Evolutionary conservation across 64 coral and sea anemone species (phyloP).

Genomic region (Montipora efflorescens): DNA sequence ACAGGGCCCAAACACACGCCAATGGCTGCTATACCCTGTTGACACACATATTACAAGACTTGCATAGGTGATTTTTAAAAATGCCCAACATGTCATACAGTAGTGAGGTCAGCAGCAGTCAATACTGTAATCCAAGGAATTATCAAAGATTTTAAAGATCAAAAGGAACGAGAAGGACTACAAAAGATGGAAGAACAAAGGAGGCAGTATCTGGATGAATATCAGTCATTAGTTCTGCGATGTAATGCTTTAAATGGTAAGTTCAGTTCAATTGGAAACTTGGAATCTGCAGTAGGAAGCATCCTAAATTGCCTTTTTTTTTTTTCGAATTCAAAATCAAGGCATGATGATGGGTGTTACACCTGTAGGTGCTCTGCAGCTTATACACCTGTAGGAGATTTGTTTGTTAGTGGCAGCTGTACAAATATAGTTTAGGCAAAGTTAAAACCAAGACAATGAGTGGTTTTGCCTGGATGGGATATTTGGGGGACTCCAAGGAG

Average conservation of each 20-base stretch:
- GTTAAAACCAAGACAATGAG: too few relatives aligned
- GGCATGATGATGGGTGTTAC: too few relatives aligned
- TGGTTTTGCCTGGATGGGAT: too few relatives aligned
- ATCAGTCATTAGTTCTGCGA: slow-evolving; percentile 86
- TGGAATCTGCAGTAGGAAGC: neutral
- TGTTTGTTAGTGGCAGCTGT: too few relatives aligned
- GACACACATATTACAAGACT: slow-evolving; percentile 92
- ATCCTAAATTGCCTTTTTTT: neutral
- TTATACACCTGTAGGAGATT: too few relatives aligned
- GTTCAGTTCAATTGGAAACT: neutral
- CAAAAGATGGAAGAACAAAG: slow-evolving; percentile 92
- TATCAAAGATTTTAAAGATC: slow-evolving; percentile 80
- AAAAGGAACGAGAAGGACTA: slow-evolving; percentile 91
- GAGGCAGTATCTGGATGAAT: slow-evolving; percentile 96
- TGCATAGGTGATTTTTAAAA: slow-evolving; percentile 86
- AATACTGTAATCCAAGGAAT: slow-evolving; percentile 93
- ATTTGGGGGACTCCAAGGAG: too few relatives aligned
- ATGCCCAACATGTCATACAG: slow-evolving; percentile 83
- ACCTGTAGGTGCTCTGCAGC: too few relatives aligned
- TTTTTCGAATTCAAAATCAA: too few relatives aligned
- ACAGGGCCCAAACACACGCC: slow-evolving; percentile 75
- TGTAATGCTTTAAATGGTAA: slow-evolving; percentile 89
- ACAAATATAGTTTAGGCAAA: too few relatives aligned
- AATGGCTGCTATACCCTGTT: slow-evolving; percentile 93
- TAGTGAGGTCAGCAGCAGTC: slow-evolving; percentile 83